These are phyloP conservation scores for Arrhopalites spinosus DNA, from an alignment of 2,888 invertebrate genomes.

Conservation along the genomic window DNA sequence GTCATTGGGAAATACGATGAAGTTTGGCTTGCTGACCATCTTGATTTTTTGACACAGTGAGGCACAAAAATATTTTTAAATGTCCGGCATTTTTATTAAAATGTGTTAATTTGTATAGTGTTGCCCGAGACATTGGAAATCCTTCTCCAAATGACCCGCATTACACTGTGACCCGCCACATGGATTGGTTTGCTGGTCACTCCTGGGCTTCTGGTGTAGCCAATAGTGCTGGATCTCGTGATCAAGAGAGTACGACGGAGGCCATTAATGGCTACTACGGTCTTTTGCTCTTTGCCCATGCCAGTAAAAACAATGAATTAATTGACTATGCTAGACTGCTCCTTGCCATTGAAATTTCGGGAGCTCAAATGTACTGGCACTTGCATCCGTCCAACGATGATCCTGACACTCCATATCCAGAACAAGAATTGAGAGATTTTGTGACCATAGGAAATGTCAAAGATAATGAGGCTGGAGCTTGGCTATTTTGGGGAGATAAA, in stretches of 20 bases:
- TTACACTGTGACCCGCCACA: conserved; percentile 48
- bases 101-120: too few relatives aligned
- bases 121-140: conserved; percentile 49
- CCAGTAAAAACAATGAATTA: conserved; percentile 45
- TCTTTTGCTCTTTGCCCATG: conserved; percentile 44
- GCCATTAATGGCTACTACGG: conserved; percentile 52
- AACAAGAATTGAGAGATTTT: conserved; percentile 41
- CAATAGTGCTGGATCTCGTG: conserved; percentile 47
- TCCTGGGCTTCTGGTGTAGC: conserved; percentile 51
- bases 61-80: not conserved
- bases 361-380: conserved; percentile 45
- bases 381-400: conserved; percentile 40
- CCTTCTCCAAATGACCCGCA: conserved; percentile 50
- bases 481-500: conserved; percentile 45
- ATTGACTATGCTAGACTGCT: conserved; percentile 47
- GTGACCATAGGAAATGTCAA: conserved; percentile 46
- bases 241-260: conserved; percentile 47
- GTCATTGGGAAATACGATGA: conserved; percentile 38
- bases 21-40: conserved; percentile 32
- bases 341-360: conserved; percentile 47
- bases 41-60: conserved; percentile 35
- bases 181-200: conserved; percentile 51
- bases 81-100: not conserved
- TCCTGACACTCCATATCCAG: conserved; percentile 44
- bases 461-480: conserved; percentile 46